Evolutionary conservation across 2,797 vertebrate genomes (phyloP), one percentile per base, ranked within the genome.

Genomic region (Microctenopoma lineatum): DNA sequence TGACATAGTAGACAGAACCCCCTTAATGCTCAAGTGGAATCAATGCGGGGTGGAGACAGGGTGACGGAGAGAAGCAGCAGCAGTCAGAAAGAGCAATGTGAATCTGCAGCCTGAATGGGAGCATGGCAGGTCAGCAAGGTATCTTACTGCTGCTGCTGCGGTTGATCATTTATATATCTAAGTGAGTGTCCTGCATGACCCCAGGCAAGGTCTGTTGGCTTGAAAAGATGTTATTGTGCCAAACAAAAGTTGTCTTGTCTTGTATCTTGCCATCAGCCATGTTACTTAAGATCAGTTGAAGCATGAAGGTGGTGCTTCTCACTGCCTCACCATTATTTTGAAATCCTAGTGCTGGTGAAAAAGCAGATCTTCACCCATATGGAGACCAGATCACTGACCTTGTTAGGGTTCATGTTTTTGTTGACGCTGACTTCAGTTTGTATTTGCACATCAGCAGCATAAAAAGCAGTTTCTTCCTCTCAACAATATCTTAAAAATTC

Each of bases 301-400:
- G 67, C 70, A 44, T 61, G 42, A 70, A 70, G 75, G 48, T 48
- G 46, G 21, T 42, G 48, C 56, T 73, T 18, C 42, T 68, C 45
- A 27, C 29, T 45, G 27, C 53, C 25, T 56, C 39, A 8, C 53
- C 45, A 21, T 53, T 72, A 56, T 64, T 75, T 56, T 42, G 9
- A 42, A 59, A 59, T 69, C 4, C 42, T 44, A n/a, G 7, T 4
- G 39, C 44, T n/a, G 5, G 45, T 46, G 27, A n/a, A 16, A 57
- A 50, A 66, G 39, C 21, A 38, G 41, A 26, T 53, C 15, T 34
- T 26, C 14, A 54, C 50, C 25, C 16, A 11, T 34, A 59, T 48
- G 34, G 3, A 58, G 32, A 15, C 32, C 42, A 39, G 57, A 57
- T 44, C 48, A 58, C 56, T 39, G 66, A 58, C 59, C 44, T 34